phyloP scores from a whole-genome alignment of 2,113 vertebrate genomes.

The Hypocryptadius cinnamomeus region DNA sequence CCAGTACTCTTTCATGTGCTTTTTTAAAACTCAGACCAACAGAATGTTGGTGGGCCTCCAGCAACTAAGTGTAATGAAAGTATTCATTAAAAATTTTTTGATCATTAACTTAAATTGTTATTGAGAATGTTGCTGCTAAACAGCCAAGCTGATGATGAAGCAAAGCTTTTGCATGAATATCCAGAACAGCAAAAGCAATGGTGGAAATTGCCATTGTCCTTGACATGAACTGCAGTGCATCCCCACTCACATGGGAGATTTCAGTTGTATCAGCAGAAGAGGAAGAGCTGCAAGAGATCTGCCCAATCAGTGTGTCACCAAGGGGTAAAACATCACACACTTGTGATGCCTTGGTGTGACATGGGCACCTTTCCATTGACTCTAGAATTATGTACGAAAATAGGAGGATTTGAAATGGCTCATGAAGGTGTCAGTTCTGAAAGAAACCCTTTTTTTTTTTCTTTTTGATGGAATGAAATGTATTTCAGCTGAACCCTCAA shows the following conservation, averaged over 20 bases:
- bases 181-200: not conserved
- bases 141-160: not conserved
- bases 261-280: not conserved
- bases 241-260: not conserved
- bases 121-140: constrained; percentile 1
- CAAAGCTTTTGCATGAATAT: not conserved
- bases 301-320: not conserved
- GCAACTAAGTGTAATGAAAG: not conserved
- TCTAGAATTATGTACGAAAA: not conserved
- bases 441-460: not conserved
- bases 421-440: not conserved
- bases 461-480: not conserved
- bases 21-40: not conserved
- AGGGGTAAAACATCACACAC: not conserved
- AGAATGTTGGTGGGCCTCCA: not conserved
- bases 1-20: not conserved
- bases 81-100: not conserved
- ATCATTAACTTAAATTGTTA: not conserved
- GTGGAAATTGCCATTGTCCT: not conserved
- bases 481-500: not conserved
- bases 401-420: not conserved
- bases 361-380: not conserved
- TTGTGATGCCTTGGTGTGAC: not conserved
- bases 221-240: not conserved
- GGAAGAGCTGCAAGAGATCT: not conserved